phyloP scores from a whole-genome alignment of 2,797 vertebrate species.

The Thamnophis elegans region DNA sequence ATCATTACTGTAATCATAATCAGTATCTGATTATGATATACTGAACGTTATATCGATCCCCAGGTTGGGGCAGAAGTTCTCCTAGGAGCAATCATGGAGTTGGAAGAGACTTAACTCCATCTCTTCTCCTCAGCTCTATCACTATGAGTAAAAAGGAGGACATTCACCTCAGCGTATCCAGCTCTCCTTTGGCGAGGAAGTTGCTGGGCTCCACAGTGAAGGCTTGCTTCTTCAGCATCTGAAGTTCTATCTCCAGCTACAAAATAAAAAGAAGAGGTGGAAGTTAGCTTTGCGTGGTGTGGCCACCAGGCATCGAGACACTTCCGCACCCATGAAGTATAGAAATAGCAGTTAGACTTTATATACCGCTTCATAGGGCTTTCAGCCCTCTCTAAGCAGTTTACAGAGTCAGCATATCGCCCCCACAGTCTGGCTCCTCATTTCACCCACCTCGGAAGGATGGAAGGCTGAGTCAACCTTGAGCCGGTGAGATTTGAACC shows the following conservation, averaged over 20 bases:
- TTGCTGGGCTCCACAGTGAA: slow-evolving; percentile 69
- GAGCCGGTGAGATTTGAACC: too few species aligned
- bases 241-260: slow-evolving; percentile 86
- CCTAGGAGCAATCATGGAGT: slow-evolving; percentile 4
- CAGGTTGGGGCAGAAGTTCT: neutral
- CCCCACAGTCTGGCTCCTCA: too few species aligned
- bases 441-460: too few species aligned
- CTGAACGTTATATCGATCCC: neutral
- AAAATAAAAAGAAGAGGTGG: slow-evolving; percentile 22
- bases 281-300: neutral
- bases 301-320: neutral
- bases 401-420: too few species aligned
- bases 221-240: slow-evolving; percentile 79
- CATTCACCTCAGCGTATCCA: slow-evolving; percentile 80
- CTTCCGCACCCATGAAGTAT: neutral
- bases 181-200: slow-evolving; percentile 78
- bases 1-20: neutral
- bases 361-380: too few species aligned
- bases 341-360: too few species aligned
- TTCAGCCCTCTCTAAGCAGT: too few species aligned
- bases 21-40: too few species aligned
- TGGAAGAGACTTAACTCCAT: neutral
- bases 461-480: too few species aligned
- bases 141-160: neutral
- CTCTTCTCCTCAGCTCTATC: neutral